Evolutionary conservation across 2,888 invertebrate species (phyloP), one percentile per base, ranked within the genome.

Genomic region (Gerris lacustris): DNA sequence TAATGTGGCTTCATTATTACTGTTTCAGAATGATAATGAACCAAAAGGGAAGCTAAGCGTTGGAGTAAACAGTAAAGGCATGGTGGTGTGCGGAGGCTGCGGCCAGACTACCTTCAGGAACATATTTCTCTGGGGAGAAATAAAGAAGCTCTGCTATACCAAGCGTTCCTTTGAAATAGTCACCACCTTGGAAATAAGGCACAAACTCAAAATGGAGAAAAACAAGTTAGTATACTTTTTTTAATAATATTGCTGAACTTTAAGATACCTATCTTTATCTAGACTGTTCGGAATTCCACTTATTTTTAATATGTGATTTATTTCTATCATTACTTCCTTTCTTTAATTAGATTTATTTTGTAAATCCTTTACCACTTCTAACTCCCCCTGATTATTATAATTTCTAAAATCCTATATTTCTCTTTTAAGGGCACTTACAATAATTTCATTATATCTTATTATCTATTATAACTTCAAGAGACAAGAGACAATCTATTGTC

Each of bases 121-220:
- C 6, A 78, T 79, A 73, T 85, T 86, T 77, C 83, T 84, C 75
- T 90, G 90, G 90, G 85, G 86, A 76, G 87, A 87, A 75, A 89
- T 90, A 76, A 89, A 89, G 77, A 90, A 89, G 74, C 83, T 90
- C 74, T 89, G 88, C 77, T 90, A 88, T 78, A 89, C 88, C 77
- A 90, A 90, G 79, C 88, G 87, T 77, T 87, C 86, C 74, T 81
- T 90, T 64, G 87, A 87, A 74, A 83, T 87, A 7, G 83, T 72
- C 85, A 77, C 80, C 86, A 55, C 83, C 82, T 79, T 84, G 84
- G 75, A 83, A 84, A 66, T 84, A 72, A 90, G 89, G 80, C 88
- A 88, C 79, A 90, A 90, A 80, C 81, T 90, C 0, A 86, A 86
- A 81, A 88, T 90, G 88, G 83, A 85, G 76, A 86, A 88, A 72